phyloP scores from a whole-genome alignment of 2,888 invertebrate genomes.

The Drosophila nr. fundita region DNA sequence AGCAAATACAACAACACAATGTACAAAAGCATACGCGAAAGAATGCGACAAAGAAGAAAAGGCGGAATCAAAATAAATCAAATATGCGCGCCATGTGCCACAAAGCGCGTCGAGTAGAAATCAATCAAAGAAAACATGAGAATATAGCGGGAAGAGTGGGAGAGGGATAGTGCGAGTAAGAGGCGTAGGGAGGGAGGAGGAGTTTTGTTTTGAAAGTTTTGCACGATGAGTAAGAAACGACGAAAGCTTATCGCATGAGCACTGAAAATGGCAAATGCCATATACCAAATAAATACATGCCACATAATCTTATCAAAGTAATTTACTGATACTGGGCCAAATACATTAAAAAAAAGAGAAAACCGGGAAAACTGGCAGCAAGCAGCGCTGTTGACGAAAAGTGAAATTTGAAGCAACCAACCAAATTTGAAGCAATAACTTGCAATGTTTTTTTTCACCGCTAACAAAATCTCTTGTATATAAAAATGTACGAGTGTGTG shows the following conservation, averaged over 20 bases:
- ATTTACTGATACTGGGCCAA: slow-evolving; percentile 31
- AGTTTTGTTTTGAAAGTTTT: slow-evolving; percentile 18
- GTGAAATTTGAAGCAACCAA: slow-evolving; percentile 65
- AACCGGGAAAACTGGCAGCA: slow-evolving; percentile 48
- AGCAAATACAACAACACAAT: slow-evolving; percentile 4
- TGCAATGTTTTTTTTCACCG: slow-evolving; percentile 39
- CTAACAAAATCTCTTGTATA: slow-evolving; percentile 28
- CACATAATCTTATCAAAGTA: slow-evolving; percentile 46
- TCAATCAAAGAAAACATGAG: slow-evolving; percentile 40
- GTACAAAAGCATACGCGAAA: slow-evolving; percentile 13
- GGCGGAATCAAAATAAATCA: slow-evolving; percentile 38
- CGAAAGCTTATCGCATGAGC: slow-evolving; percentile 29
- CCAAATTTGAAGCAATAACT: slow-evolving; percentile 26
- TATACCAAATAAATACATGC: slow-evolving; percentile 30
- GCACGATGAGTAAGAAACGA: slow-evolving; percentile 54
- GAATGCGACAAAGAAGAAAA: slow-evolving; percentile 51
- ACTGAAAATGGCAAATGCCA: slow-evolving; percentile 36
- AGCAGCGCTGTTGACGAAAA: slow-evolving; percentile 46
- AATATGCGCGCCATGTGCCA: slow-evolving; percentile 24
- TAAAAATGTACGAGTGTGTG: slow-evolving; percentile 2
- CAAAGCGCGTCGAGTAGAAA: slow-evolving; percentile 20
- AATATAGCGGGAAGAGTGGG: background rate
- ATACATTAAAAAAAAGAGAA: slow-evolving; percentile 35
- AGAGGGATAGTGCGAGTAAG: background rate
- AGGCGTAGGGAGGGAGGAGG: background rate